Conservation (phyloP, 2,888 invertebrate genomes). For the Tiliacea citrago region DNA sequence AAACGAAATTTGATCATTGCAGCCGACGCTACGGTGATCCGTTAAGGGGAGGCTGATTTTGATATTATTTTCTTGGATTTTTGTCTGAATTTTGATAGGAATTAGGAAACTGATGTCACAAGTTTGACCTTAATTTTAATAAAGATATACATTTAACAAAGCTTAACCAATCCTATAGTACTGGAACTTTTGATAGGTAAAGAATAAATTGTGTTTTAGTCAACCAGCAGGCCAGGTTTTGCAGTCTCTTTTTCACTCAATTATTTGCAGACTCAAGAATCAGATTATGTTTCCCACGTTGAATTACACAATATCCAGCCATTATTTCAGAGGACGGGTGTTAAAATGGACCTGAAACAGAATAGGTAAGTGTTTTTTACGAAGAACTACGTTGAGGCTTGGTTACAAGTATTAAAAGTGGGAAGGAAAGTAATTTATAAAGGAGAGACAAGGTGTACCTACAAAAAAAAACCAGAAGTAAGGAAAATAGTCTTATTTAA, state of each 20-base stretch:
- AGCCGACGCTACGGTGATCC: constrained; percentile 72
- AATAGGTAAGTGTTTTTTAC: background rate
- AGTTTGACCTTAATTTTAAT: background rate
- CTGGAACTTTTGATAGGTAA: background rate
- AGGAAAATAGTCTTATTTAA: background rate
- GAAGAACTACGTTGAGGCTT: background rate
- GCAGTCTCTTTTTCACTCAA: background rate
- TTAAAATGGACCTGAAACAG: background rate
- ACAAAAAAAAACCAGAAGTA: background rate
- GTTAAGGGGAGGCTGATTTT: constrained; percentile 78
- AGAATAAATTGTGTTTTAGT: background rate
- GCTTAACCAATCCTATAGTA: background rate
- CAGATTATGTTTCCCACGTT: background rate
- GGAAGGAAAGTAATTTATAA: background rate
- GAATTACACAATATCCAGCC: background rate
- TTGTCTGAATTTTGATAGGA: background rate
- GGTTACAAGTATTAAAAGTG: background rate
- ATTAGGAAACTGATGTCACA: background rate
- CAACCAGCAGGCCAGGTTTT: background rate
- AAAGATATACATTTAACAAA: background rate
- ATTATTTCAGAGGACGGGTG: background rate
- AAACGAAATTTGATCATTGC: constrained; percentile 91
- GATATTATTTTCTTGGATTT: background rate
- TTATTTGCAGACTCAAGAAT: background rate
- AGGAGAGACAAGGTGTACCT: background rate